A percentile compares a stretch with the other conserved stretches of the same genome.
Evolutionary conservation across 2,888 invertebrate species (phyloP).

Genomic region (Parascotia fuliginaria): DNA sequence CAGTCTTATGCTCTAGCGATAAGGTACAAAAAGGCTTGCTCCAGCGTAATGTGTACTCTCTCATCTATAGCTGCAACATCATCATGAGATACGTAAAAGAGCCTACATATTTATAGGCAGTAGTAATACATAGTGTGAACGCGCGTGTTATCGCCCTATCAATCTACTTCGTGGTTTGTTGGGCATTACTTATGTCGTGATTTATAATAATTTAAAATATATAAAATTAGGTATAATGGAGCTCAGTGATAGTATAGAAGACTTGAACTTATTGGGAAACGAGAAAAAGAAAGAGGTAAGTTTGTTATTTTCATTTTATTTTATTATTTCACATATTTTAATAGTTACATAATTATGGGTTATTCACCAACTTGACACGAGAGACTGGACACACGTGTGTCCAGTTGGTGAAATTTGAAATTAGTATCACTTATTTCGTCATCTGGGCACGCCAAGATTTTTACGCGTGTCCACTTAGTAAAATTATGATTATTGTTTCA

Average conservation of each 20-base stretch:
- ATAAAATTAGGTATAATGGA: conserved; percentile 25
- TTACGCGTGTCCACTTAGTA: too few species aligned
- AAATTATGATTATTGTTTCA: too few species aligned
- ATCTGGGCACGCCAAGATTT: too few species aligned
- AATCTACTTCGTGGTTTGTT: conserved; percentile 16
- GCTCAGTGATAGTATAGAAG: conserved; percentile 27
- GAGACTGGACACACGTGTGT: too few species aligned
- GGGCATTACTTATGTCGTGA: conserved; percentile 27
- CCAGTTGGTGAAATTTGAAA: too few species aligned
- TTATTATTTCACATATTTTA: too few species aligned
- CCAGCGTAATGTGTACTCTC: background rate
- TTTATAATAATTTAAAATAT: conserved; percentile 16
- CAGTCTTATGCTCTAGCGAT: background rate
- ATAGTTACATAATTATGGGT: too few species aligned
- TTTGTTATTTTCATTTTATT: background rate
- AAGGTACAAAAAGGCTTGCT: background rate
- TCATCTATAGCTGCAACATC: conserved; percentile 1
- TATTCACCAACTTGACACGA: too few species aligned
- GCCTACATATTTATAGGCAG: too few species aligned
- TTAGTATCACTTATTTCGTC: too few species aligned
- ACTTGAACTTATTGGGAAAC: conserved; percentile 16
- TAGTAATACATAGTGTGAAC: conserved; percentile 5
- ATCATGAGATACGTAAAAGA: conserved; percentile 2
- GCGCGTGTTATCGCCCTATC: conserved; percentile 29
- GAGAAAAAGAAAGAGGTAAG: conserved; percentile 24